A percentile compares a stretch with the other conserved stretches of the same genome.
Evolutionary conservation across 2,797 vertebrate genomes (phyloP).

Genomic region (Neopelma chrysocephalum): DNA sequence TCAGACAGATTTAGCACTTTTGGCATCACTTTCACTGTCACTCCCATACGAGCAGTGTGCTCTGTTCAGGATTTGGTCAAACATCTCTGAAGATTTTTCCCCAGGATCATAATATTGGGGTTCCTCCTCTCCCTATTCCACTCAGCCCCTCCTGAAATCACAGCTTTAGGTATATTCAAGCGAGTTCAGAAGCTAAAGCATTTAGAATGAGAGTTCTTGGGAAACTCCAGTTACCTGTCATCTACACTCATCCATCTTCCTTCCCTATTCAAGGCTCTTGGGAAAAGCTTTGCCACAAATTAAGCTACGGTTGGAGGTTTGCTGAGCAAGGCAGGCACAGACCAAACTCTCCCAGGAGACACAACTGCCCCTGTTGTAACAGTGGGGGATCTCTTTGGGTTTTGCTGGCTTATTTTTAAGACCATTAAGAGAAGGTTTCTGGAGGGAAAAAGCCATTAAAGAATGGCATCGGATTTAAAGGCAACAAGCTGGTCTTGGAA

Average conservation of each 20-base stretch:
- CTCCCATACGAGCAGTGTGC: rapidly evolving
- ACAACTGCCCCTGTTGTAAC: background rate
- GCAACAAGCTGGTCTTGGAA: background rate
- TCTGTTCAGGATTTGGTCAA: rapidly evolving
- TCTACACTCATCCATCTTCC: background rate
- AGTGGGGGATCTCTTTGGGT: rapidly evolving
- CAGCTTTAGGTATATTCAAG: background rate
- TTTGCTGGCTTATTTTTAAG: background rate
- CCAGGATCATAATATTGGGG: rapidly evolving
- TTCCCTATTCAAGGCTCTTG: background rate
- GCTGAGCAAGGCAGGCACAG: background rate
- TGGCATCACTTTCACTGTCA: background rate
- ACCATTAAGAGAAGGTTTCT: background rate
- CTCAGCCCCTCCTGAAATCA: background rate
- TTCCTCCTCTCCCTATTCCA: background rate
- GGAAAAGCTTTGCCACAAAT: background rate
- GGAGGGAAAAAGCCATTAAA: too few relatives aligned
- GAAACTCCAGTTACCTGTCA: background rate
- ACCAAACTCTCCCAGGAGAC: background rate
- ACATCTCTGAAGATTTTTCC: background rate
- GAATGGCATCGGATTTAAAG: background rate
- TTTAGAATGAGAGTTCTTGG: rapidly evolving
- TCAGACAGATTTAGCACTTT: background rate
- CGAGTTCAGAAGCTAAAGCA: background rate
- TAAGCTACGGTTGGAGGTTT: rapidly evolving